Evolutionary conservation across 1,140 invertebrate species (phyloP).

Genomic region (Gerris buenoi): DNA sequence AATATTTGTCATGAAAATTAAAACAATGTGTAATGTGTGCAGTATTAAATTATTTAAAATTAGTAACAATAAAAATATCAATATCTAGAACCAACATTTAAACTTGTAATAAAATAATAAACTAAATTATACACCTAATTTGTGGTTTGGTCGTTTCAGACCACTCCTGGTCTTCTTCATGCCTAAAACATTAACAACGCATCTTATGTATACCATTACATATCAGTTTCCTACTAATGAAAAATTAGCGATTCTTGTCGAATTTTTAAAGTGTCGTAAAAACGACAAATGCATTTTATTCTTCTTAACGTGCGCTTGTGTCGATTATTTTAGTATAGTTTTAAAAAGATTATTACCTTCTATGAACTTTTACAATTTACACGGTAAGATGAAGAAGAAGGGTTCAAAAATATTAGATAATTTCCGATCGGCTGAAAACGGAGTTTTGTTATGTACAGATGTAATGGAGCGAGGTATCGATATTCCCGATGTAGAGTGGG

Average conservation of each 20-base stretch:
- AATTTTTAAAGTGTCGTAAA: slow-evolving; percentile 50
- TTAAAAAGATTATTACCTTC: slow-evolving; percentile 42
- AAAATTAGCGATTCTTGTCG: slow-evolving; percentile 57
- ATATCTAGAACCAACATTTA: too few relatives aligned
- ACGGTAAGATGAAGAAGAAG: slow-evolving; percentile 89
- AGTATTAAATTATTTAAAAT: too few relatives aligned
- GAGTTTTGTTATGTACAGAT: slow-evolving; percentile 88
- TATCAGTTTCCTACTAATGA: slow-evolving; percentile 45
- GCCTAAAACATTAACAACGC: too few relatives aligned
- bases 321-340: slow-evolving; percentile 81
- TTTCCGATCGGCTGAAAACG: slow-evolving; percentile 52
- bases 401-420: slow-evolving; percentile 69
- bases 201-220: too few relatives aligned
- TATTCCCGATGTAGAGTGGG: slow-evolving; percentile 77
- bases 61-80: too few relatives aligned
- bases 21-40: too few relatives aligned
- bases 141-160: too few relatives aligned
- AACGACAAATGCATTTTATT: slow-evolving; percentile 79
- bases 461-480: slow-evolving; percentile 92
- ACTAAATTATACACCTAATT: too few relatives aligned
- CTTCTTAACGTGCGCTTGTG: slow-evolving; percentile 87
- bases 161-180: too few relatives aligned
- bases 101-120: too few relatives aligned
- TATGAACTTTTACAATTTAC: slow-evolving; percentile 56
- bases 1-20: too few relatives aligned